A percentile compares a stretch with the other conserved stretches of the same genome.
phyloP scores from a whole-genome alignment of 2,113 vertebrate genomes.

The Capreolus pygargus region DNA sequence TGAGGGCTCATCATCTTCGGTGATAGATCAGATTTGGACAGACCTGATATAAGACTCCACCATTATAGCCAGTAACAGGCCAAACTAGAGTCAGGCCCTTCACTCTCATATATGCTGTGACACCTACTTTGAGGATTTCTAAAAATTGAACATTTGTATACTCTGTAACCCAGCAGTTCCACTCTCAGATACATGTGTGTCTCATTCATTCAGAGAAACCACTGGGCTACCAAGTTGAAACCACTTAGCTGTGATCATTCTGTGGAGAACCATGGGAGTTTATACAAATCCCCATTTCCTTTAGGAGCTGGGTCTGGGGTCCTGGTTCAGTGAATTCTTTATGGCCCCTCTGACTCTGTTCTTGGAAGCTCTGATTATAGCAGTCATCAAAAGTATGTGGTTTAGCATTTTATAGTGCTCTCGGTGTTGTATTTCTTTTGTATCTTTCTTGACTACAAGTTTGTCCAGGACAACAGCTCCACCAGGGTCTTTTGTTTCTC shows the following conservation, averaged over 20 bases:
- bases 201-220: background rate
- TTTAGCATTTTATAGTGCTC: background rate
- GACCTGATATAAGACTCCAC: background rate
- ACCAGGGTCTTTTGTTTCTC: background rate
- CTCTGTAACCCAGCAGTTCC: background rate
- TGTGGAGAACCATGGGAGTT: background rate
- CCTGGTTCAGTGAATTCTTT: background rate
- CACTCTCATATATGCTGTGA: background rate
- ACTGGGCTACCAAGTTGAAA: background rate
- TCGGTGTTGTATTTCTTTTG: background rate
- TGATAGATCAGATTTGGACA: background rate
- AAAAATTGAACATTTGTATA: background rate
- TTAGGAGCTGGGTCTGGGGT: background rate
- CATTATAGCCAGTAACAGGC: background rate
- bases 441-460: background rate
- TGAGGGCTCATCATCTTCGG: background rate
- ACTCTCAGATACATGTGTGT: background rate
- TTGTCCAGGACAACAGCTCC: background rate
- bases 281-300: background rate
- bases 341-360: background rate
- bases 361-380: background rate
- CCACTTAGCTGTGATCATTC: background rate
- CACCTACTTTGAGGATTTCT: background rate
- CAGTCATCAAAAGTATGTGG: fast-evolving
- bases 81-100: background rate